Evolutionary conservation across 2,113 vertebrate species (phyloP), one percentile per base, ranked within the genome.

Genomic region (Neomonachus schauinslandi): DNA sequence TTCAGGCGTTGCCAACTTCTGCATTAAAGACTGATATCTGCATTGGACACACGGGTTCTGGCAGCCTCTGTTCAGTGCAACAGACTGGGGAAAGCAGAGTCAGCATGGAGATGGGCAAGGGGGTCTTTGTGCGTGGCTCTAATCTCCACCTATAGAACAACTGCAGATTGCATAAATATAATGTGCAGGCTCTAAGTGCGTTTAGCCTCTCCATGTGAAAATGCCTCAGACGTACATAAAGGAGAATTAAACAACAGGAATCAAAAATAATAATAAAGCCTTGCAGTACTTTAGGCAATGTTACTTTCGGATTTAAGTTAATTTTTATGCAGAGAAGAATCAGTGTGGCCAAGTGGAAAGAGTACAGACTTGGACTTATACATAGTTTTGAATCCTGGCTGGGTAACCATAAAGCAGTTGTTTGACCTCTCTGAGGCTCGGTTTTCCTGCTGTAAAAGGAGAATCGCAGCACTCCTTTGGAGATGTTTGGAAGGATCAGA

Each of bases 1-100:
- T 91, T 98, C 90, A 96, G 93, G 96, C 26, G 2, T 63, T 98
- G 96, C 76, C 96, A 98, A 61, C 33, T 91, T 95, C 39, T 91
- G 92, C 72, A 28, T 87, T 97, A 92, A 98, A 97, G 83, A 89
- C 80, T 61, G 74, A 10, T 96, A 83, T 72, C 22, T 92, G 89
- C 71, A 88, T 0, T 0, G 76, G 81, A 97, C 77, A 97, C 65
- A 63, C 28, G 57, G 5, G 63, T 94, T 87, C 97, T 96, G 91
- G 95, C 96, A 81, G 89, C 42, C 94, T 87, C 67, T 92, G 80
- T 46, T 88, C 49, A 55, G 57, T 19, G 55, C 76, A 77, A 53
- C 46, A 36, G 74, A 71, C 95, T 84, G 57, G 8, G 13, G 80
- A 97, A 69, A 95, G 92, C 84, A 15, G 15, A 83, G 77, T 86